Percentiles rank a stretch among this genome's conserved stretches.
Evolutionary conservation across 2,888 invertebrate genomes (phyloP).

Genomic region (Carterocephalus palaemon): DNA sequence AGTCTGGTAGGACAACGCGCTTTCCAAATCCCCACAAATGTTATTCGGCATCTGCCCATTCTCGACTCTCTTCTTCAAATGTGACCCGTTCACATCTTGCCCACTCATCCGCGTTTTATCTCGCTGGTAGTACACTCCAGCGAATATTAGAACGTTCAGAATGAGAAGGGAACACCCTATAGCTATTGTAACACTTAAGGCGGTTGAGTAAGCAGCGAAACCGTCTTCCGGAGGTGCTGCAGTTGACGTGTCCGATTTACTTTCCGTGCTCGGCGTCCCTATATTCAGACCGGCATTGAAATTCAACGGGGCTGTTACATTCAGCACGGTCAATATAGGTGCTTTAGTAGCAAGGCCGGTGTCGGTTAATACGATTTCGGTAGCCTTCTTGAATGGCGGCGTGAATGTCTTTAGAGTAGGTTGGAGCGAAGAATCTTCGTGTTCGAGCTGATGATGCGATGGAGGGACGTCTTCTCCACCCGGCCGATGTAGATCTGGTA

Average conservation of each 20-base stretch:
- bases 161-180: conserved; percentile 95
- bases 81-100: conserved; percentile 74
- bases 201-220: conserved; percentile 93
- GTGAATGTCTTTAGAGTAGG: conserved; percentile 78
- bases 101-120: conserved; percentile 88
- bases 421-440: conserved; percentile 81
- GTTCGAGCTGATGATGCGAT: conserved; percentile 90
- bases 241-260: conserved; percentile 68
- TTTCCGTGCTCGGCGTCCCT: conserved; percentile 57
- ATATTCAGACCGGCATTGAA: conserved; percentile 65
- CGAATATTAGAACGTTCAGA: conserved; percentile 94
- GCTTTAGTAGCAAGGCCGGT: conserved; percentile 62
- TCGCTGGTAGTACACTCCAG: conserved; percentile 95
- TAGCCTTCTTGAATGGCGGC: conserved; percentile 76
- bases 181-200: conserved; percentile 94
- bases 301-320: conserved; percentile 66
- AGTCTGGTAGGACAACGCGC: conserved; percentile 70
- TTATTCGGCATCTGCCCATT: conserved; percentile 94
- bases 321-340: conserved; percentile 59
- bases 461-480: conserved; percentile 91
- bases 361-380: conserved; percentile 69
- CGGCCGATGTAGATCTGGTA: conserved; percentile 93
- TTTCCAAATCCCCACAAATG: conserved; percentile 90
- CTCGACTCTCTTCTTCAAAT: conserved; percentile 85
- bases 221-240: conserved; percentile 87